Base-by-base conservation (phyloP, 1,140 invertebrate species). In the Aethina tumida region DNA sequence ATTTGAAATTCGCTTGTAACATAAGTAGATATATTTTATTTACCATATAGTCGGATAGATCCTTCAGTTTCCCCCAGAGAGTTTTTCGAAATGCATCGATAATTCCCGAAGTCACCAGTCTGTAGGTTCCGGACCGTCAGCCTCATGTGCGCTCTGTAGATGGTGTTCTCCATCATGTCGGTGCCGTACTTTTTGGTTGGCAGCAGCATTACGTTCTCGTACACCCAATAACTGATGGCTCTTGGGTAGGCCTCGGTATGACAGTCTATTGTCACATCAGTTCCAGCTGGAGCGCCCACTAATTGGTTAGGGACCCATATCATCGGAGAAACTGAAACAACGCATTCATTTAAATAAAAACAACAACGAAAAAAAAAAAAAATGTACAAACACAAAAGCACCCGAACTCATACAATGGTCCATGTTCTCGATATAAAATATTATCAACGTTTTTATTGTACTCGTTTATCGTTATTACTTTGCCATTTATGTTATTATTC, bases 1-100 rank as follows among this genome's bases (percentile, higher is more conserved):
- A n/a, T n/a, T n/a, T n/a, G n/a, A n/a, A n/a, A n/a, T 39, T 43
- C 35, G 41, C 39, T 38, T 38, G 29, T 27, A 19, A 43, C 19
- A 34, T 43, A 43, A 43, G 41, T 37, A 32, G 22, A 37, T 44
- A 47, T 51, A 55, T 58, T 57, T 55, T 50, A 63, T 73, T 78
- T 76, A 95, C 92, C 87, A 59, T 92, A 93, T 35, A 97, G 69
- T 61, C 86, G 72, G 61, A 96, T 92, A 25, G 81, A 83, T 41
- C 89, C 88, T 63, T 91, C 86, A 12, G 90, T 94, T 60, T 88
- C 87, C 35, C 91, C 91, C n/a, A 95, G 72, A 7, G 83, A 85
- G 66, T 95, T 97, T 66, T 91, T 91, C 36, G 88, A 86, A 59
- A 89, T 84, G 65, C 85, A 90, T 53, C 81, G 69, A 65, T 89